These are phyloP conservation scores for Thalassarche chlororhynchos DNA, from an alignment of 2,113 vertebrate genomes.

Conservation along the genomic window DNA sequence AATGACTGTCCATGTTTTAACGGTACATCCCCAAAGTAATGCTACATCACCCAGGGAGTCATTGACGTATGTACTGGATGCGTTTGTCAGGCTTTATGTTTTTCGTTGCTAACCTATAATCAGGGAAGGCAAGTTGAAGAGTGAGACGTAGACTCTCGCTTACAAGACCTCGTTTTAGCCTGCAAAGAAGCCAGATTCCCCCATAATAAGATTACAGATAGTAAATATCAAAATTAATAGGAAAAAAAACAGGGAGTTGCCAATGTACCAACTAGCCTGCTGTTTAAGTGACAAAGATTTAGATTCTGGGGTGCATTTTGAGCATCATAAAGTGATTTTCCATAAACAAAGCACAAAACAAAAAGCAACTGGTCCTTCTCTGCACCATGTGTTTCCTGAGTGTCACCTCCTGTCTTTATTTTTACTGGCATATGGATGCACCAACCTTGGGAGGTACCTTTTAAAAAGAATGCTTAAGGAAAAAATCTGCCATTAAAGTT, in stretches of 20 bases:
- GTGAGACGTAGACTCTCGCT: neutral
- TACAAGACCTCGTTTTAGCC: neutral
- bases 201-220: neutral
- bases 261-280: neutral
- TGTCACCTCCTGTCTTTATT: neutral
- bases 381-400: fast-evolving
- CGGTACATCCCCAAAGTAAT: neutral
- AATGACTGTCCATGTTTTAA: neutral
- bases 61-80: neutral
- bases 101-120: neutral
- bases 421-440: neutral
- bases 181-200: neutral
- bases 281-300: neutral
- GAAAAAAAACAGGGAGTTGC: neutral
- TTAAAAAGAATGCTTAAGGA: conserved; percentile 7
- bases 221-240: neutral
- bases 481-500: conserved; percentile 50
- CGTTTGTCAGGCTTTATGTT: neutral
- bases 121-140: neutral
- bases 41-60: neutral
- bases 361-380: neutral
- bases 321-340: neutral
- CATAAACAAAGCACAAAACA: neutral
- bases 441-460: neutral
- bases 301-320: neutral